phyloP scores from a whole-genome alignment of 2,888 invertebrate genomes.

The Macrosiphum euphorbiae region DNA sequence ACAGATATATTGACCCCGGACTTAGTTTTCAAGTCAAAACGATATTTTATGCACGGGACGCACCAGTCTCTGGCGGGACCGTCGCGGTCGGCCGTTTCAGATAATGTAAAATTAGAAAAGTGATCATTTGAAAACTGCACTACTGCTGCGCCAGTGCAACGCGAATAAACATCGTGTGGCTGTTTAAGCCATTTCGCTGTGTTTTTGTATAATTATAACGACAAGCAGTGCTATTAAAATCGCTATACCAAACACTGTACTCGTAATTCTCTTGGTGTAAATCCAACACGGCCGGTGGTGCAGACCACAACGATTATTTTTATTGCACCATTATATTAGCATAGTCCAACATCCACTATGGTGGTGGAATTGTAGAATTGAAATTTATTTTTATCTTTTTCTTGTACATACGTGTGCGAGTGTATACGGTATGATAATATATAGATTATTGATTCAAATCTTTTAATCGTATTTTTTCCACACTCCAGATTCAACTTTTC shows the following conservation, averaged over 20 bases:
- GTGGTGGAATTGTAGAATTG: background rate
- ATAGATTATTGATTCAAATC: background rate
- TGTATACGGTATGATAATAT: background rate
- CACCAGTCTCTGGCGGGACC: background rate
- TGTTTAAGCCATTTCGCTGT: background rate
- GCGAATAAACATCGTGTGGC: background rate
- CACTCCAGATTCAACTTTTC: too few relatives aligned
- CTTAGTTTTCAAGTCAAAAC: background rate
- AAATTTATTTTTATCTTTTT: background rate
- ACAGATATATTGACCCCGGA: background rate
- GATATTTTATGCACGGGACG: background rate
- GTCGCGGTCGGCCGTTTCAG: background rate
- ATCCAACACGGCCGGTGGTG: background rate
- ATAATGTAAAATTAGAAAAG: background rate
- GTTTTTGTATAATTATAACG: background rate
- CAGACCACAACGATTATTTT: background rate
- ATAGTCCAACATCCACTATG: background rate
- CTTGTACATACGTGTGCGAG: background rate
- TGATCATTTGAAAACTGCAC: too few relatives aligned
- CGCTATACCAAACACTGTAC: background rate
- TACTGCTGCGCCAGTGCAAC: background rate
- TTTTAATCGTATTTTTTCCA: background rate
- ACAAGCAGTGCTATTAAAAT: background rate
- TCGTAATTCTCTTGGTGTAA: background rate
- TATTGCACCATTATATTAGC: background rate